A percentile compares a stretch with the other conserved stretches of the same genome.
Conservation (phyloP, 2,888 invertebrate species). For the Apodemia hepburni region DNA sequence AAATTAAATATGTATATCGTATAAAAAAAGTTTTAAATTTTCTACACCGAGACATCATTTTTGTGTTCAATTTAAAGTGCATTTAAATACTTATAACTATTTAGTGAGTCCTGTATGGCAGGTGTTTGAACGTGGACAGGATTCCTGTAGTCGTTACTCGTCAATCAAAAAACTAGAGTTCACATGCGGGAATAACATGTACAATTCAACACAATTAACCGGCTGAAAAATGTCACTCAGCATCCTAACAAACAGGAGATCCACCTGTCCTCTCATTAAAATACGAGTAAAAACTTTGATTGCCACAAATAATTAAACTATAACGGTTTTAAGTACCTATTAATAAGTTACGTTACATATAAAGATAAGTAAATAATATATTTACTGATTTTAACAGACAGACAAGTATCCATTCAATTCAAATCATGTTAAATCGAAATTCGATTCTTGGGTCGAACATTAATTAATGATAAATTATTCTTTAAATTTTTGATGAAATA, state of each 20-base stretch:
- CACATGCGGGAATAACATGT: constrained; percentile 44
- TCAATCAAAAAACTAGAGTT: constrained; percentile 55
- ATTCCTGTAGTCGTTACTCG: constrained; percentile 49
- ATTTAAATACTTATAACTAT: constrained; percentile 1
- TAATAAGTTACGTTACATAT: too few species aligned
- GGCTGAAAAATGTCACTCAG: constrained; percentile 66
- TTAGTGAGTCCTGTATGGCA: constrained; percentile 35
- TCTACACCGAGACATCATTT: too few species aligned
- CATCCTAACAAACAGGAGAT: constrained; percentile 37
- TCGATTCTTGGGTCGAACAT: too few species aligned
- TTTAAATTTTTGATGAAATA: too few species aligned
- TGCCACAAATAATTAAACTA: not conserved
- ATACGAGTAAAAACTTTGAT: not conserved
- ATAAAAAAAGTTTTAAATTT: too few species aligned
- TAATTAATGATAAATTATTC: too few species aligned
- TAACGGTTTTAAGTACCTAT: too few species aligned
- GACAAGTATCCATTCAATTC: too few species aligned
- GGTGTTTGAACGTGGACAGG: constrained; percentile 53
- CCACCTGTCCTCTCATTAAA: not conserved
- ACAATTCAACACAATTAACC: constrained; percentile 60
- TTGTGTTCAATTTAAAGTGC: constrained; percentile 16
- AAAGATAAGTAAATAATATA: too few species aligned
- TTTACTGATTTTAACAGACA: too few species aligned
- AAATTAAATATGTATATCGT: too few species aligned
- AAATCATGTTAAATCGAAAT: too few species aligned